Evolutionary conservation across 2,113 vertebrate species (phyloP), one percentile per base, ranked within the genome.

Genomic region (Hiodon tergisus): DNA sequence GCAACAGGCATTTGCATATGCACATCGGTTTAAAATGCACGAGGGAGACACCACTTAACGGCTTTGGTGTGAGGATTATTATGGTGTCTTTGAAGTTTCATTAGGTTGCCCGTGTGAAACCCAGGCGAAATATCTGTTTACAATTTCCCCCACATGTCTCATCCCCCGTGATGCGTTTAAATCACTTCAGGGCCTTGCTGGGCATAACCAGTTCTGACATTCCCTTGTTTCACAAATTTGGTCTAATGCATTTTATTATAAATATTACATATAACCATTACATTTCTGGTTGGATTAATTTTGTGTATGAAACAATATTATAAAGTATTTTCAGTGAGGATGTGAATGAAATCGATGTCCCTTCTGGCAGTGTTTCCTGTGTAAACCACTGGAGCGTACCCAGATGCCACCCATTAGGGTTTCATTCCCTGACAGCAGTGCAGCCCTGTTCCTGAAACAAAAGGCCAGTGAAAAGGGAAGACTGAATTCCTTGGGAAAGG

Each of bases 391-490:
- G 3, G 7, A 48, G 51, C 50, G 61, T 11, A 31, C 58, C 71
- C 71, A 72, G 46, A 62, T 72, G 71, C 71, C 59, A 31, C 48
- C 59, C 71, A 62, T 62, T 62, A 62, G 55, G 31, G 48, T 51
- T 16, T 58, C n/a, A 71, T 71, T 3, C 70, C 54, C 70, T 47
- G 13, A 72, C 59, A 52, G 57, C 50, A 10, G 71, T 13, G 11
- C 11, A 62, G 55, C 67, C 61, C 54, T 50, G 75, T 51, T 69
- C 17, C 46, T 5, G 9, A 53, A 60, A 67, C 67, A 61, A 16
- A 77, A 52, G 58, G 63, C 16, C 70, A 31, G 61, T 14, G 14
- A n/a, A 52, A 69, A 11, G 55, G 59, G 46, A 57, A 6, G 63
- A 9, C 9, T 31, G n/a, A 51, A 55, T 66, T 67, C 62, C 72